phyloP scores from a whole-genome alignment of 1,140 invertebrate genomes.

The Caerostris extrusa region DNA sequence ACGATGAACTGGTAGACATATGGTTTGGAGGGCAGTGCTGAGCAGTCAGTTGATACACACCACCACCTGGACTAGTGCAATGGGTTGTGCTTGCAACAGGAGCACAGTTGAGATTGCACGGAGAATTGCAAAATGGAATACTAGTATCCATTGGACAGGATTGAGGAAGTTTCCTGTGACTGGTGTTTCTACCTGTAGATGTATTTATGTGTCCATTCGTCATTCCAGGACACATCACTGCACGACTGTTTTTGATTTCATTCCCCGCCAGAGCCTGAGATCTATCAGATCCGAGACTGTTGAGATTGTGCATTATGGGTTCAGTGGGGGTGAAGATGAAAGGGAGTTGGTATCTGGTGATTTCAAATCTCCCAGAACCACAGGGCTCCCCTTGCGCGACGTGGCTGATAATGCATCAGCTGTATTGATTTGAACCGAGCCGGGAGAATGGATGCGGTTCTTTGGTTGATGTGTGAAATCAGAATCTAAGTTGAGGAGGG shows the following conservation, averaged over 20 bases:
- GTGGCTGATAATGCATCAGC: conserved; percentile 23
- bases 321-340: conserved; percentile 72
- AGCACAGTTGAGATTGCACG: conserved; percentile 72
- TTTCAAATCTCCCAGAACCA: conserved; percentile 50
- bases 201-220: conserved; percentile 59
- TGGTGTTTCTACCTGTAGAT: not conserved
- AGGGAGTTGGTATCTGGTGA: conserved; percentile 67
- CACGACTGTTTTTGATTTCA: conserved; percentile 45
- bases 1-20: conserved; percentile 68
- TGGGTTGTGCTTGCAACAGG: conserved; percentile 42
- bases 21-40: conserved; percentile 73
- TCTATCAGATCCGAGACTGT: conserved; percentile 41
- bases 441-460: conserved; percentile 46
- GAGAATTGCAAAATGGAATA: conserved; percentile 72
- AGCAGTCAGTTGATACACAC: conserved; percentile 62
- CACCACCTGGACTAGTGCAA: conserved; percentile 71
- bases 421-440: conserved; percentile 30
- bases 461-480: conserved; percentile 53
- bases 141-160: conserved; percentile 66
- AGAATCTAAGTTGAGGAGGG: conserved; percentile 61
- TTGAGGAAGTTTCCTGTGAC: conserved; percentile 63
- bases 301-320: conserved; percentile 66
- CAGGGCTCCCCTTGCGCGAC: conserved; percentile 53
- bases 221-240: not conserved
- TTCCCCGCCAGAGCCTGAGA: conserved; percentile 35